Evolutionary conservation across 2,113 vertebrate genomes (phyloP).

Genomic region (Scomber colias): DNA sequence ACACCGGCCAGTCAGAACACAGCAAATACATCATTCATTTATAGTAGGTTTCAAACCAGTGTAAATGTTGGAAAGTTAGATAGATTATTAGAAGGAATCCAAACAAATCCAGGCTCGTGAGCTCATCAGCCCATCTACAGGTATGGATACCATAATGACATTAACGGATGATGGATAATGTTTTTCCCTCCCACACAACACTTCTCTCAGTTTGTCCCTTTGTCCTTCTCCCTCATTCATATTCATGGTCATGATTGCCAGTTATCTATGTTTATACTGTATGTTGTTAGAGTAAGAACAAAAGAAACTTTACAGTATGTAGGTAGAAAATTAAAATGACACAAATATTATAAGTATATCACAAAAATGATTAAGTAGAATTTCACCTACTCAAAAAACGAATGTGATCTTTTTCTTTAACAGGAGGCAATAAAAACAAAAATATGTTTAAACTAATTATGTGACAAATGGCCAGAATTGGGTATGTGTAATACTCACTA

Average conservation of each 20-base stretch:
- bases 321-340: too few species aligned
- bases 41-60: background rate
- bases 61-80: background rate
- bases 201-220: background rate
- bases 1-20: background rate
- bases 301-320: too few species aligned
- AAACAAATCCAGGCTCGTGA: background rate
- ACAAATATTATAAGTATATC: too few species aligned
- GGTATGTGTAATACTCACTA: too few species aligned
- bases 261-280: background rate
- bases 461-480: too few species aligned
- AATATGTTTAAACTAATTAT: too few species aligned
- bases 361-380: too few species aligned
- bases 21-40: background rate
- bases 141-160: background rate
- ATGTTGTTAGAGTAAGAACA: too few species aligned
- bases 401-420: too few species aligned
- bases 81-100: background rate
- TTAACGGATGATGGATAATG: conserved; percentile 25
- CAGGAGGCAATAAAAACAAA: too few species aligned
- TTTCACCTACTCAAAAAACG: too few species aligned
- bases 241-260: background rate
- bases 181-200: conserved; percentile 7
- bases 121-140: conserved; percentile 2
- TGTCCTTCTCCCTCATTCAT: background rate